phyloP scores from a whole-genome alignment of 2,113 vertebrate species.

The Dunckerocampus dactyliophorus region DNA sequence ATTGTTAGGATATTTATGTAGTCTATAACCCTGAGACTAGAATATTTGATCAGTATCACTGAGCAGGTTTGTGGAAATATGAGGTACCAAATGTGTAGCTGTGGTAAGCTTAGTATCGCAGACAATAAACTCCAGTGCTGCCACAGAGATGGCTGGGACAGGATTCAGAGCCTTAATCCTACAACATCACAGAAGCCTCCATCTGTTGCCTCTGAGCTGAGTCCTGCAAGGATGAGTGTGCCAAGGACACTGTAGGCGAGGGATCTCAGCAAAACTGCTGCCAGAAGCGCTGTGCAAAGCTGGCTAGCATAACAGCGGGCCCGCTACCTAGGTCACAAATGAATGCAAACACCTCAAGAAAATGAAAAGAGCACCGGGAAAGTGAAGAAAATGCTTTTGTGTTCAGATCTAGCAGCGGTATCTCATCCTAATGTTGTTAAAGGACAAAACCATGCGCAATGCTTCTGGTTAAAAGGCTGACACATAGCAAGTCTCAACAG shows the following conservation, averaged over 20 bases:
- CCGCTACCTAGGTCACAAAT: conserved; percentile 58
- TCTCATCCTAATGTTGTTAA: background rate
- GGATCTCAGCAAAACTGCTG: conserved; percentile 67
- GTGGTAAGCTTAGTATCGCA: conserved; percentile 65
- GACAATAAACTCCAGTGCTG: conserved; percentile 71
- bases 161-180: conserved; percentile 77
- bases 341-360: conserved; percentile 43
- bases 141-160: conserved; percentile 72
- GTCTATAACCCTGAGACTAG: background rate
- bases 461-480: conserved; percentile 15
- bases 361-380: conserved; percentile 28
- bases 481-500: conserved; percentile 37
- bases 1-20: background rate
- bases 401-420: background rate
- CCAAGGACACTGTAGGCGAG: conserved; percentile 76
- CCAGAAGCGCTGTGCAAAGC: conserved; percentile 62
- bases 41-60: conserved; percentile 4
- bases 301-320: conserved; percentile 51
- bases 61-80: conserved; percentile 10
- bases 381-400: conserved; percentile 11
- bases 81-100: conserved; percentile 49
- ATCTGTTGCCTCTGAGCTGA: conserved; percentile 78
- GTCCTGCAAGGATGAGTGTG: conserved; percentile 70
- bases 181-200: conserved; percentile 77
- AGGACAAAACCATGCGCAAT: conserved; percentile 31